These are phyloP conservation scores for Erebia ligea DNA, from an alignment of 2,888 invertebrate genomes.

Conservation along the genomic window DNA sequence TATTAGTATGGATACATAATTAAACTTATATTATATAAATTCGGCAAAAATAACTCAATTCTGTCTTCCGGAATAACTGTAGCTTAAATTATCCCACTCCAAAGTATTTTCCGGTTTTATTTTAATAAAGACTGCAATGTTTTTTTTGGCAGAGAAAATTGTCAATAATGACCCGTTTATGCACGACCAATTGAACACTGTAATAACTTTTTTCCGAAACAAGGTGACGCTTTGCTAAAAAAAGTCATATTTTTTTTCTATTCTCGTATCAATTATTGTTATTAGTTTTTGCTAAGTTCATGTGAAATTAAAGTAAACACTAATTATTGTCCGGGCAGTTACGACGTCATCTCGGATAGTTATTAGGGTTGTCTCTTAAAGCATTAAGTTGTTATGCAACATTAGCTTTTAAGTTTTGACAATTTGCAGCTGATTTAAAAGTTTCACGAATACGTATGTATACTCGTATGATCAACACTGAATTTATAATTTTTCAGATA, in stretches of 20 bases:
- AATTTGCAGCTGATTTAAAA: too few species aligned
- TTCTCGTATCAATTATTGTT: conserved; percentile 17
- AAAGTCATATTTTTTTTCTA: conserved; percentile 16
- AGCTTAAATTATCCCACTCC: not conserved
- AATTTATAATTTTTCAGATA: too few species aligned
- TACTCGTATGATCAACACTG: too few species aligned
- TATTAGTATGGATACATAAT: not conserved
- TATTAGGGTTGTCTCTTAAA: not conserved
- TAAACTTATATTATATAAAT: too few species aligned
- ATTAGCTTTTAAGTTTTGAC: too few species aligned
- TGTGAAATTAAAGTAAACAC: conserved; percentile 34
- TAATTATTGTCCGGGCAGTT: conserved; percentile 22
- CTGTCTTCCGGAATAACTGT: not conserved
- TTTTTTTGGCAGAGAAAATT: conserved; percentile 15
- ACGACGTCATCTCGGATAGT: conserved; percentile 43
- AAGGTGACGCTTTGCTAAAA: not conserved
- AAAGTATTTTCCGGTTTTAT: not conserved
- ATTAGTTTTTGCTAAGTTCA: conserved; percentile 19
- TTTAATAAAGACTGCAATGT: not conserved
- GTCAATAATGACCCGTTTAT: conserved; percentile 15
- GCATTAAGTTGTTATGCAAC: too few species aligned
- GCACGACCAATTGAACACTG: conserved; percentile 13
- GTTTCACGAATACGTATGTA: too few species aligned
- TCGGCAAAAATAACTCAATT: conserved; percentile 5
- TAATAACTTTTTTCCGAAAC: conserved; percentile 8